Base-by-base conservation (phyloP, 2,888 invertebrate species). In the Temnothorax ravouxi region DNA sequence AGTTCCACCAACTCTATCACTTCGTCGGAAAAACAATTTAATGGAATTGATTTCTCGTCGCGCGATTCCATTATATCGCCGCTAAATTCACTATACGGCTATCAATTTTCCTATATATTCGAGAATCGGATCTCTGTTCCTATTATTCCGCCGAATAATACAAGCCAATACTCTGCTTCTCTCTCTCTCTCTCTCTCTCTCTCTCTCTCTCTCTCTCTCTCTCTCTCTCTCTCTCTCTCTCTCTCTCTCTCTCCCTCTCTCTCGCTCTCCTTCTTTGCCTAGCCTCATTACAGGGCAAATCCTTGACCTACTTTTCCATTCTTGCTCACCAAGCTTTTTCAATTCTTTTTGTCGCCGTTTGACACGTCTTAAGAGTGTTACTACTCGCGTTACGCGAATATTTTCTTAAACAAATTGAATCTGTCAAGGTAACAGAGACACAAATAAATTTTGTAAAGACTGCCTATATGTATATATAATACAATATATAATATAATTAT, bases 241-340 rank as follows among this genome's bases (percentile, higher is more conserved):
- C 25, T 54, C n/a, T 50, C 21, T 13, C 25, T 64, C 52, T 3
- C 13, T 67, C 38, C 59, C 47, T 5, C 41, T 38, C 21, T 34
- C n/a, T 25, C 18, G 21, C 25, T 54, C n/a, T 50, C 21, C 25
- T 18, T 64, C 52, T 15, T n/a, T 25, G 34, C 25, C 59, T 71
- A 71, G 47, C 71, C 79, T 80, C 47, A 80, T 80, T 71, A 71
- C 38, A 34, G 1, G 34, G 1, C 38, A 54, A 44, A 71, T 38
- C 79, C 79, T 80, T 80, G 79, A 80, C 71, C 71, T 0, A 80
- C 71, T 61, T 80, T 71, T 15, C 34, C 79, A 47, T 50, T 29
- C 69, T 56, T 44, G 54, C 69, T 25, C 18, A n/a, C 56, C 59
- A 47, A 47, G 71, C 79, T 61, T 80, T 79, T 59, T 59, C 47